These are phyloP conservation scores for Caracal caracal DNA, from an alignment of 2,113 vertebrate genomes.

Conservation along the genomic window DNA sequence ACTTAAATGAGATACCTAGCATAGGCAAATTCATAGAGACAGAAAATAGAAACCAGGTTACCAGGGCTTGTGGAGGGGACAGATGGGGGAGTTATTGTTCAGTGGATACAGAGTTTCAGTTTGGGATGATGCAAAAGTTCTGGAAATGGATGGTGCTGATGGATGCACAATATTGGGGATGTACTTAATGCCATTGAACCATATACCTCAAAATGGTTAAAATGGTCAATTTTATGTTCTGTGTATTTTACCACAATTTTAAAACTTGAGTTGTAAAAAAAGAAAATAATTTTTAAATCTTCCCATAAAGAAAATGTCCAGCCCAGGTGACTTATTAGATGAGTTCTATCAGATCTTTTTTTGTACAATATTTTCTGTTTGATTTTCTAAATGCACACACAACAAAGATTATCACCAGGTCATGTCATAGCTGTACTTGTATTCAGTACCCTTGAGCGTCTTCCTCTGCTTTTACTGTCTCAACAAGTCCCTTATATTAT, in stretches of 20 bases:
- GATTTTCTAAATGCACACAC: background rate
- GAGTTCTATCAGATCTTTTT: background rate
- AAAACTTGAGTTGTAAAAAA: background rate
- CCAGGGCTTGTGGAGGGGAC: background rate
- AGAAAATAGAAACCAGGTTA: background rate
- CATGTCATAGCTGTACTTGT: constrained; percentile 91
- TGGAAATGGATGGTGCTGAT: background rate
- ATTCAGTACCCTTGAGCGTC: constrained; percentile 91
- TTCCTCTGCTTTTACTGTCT: constrained; percentile 95
- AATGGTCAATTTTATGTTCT: background rate
- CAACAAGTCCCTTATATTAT: constrained; percentile 93
- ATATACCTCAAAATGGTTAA: background rate
- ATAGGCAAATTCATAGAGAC: background rate
- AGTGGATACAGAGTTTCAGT: background rate
- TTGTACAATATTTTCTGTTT: background rate
- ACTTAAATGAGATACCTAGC: background rate
- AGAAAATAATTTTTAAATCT: background rate
- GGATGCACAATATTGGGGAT: background rate
- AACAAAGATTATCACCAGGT: constrained; percentile 86
- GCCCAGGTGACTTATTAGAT: background rate
- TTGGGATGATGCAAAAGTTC: background rate
- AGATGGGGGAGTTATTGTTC: background rate
- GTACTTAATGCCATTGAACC: background rate
- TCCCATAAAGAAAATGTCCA: background rate
- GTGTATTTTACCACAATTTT: background rate